phyloP scores from a whole-genome alignment of 2,113 vertebrate species.

The Ardeotis arabs region DNA sequence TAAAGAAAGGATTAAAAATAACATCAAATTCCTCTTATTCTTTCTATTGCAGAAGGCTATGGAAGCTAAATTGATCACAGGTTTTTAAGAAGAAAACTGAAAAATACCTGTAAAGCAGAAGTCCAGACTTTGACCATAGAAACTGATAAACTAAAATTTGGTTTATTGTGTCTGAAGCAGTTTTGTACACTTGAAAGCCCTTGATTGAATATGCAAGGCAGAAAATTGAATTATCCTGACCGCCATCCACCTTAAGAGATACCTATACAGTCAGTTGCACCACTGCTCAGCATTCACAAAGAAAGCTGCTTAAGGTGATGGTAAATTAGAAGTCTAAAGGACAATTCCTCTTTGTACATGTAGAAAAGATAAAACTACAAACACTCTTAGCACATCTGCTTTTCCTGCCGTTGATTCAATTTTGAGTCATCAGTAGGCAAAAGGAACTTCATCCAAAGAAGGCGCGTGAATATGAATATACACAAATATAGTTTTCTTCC shows the following conservation, averaged over 20 bases:
- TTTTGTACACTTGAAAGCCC: background rate
- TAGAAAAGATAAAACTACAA: background rate
- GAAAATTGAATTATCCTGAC: background rate
- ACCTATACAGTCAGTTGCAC: background rate
- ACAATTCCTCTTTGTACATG: rapidly evolving
- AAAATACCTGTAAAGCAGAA: background rate
- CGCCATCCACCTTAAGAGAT: background rate
- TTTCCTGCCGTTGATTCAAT: background rate
- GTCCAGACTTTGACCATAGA: background rate
- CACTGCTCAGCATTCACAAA: background rate
- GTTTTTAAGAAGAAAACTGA: background rate
- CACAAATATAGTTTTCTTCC: background rate
- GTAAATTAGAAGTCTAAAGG: background rate
- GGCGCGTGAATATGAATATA: rapidly evolving
- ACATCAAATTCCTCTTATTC: background rate
- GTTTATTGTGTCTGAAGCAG: background rate
- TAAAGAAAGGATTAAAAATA: background rate
- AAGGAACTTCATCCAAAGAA: background rate
- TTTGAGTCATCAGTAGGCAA: background rate
- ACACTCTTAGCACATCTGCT: background rate
- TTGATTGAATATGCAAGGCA: background rate
- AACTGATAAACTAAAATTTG: background rate
- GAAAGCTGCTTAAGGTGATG: background rate
- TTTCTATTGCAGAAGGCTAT: background rate
- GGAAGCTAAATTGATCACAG: background rate